Evolutionary conservation across 2,888 invertebrate genomes (phyloP), one percentile per base, ranked within the genome.

Genomic region (Fragum fragum): DNA sequence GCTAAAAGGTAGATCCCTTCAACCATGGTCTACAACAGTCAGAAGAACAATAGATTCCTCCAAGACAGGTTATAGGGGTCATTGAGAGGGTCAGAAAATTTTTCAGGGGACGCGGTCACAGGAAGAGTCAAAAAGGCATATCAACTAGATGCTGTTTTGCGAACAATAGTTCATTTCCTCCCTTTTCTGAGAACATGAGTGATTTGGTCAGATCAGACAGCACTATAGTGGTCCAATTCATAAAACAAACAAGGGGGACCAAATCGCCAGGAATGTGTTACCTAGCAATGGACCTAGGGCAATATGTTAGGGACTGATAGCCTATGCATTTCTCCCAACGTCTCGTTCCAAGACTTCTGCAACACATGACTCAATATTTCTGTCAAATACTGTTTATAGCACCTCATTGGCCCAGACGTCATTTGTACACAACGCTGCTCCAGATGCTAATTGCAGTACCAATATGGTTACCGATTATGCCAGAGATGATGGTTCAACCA

Each of bases 211-310:
- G 63, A 32, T 52, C 53, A n/a, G 68, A 66, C 74, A 66, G 66
- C 39, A 53, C 74, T 11, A 66, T 52, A 42, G 66, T 66, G 21
- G 26, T 47, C 18, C 74, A 68, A 39, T 53, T 52, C 36, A 68
- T 74, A 16, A 74, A 74, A 18, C 32, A 52, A 23, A 63, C 63
- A 23, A 29, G 73, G 7, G 73, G 73, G 28, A 73, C 63, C 42
- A 21, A 39, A 18, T 73, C 73, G n/a, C 9, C 42, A 21, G 3
- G 57, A 3, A 23, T 72, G 6, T 72, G 72, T 26, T 29, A 72
- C 32, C 59, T 57, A 57, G 21, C 72, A 11, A 57, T 7, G 72
- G 72, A 32, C 23, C 53, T 72, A 36, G 57, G 72, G 57, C 26
- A 57, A 23, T 53, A 26, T 11, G 71, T 23, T 21, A 61, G 6